Conservation (phyloP, 2,113 vertebrate genomes). For the Butorides virescens region DNA sequence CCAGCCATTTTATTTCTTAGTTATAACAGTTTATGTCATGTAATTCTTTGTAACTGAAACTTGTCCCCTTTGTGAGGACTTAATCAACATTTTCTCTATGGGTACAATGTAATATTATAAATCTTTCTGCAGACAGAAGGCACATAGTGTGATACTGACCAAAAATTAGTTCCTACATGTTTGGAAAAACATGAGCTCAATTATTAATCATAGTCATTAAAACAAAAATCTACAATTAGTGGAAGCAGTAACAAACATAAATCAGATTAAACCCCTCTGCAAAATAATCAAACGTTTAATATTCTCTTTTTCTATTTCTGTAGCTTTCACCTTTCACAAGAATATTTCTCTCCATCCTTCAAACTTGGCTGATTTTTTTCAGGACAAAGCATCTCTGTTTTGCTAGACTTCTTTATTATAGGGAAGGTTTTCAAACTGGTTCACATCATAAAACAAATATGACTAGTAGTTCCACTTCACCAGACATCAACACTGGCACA, state of each 20-base stretch:
- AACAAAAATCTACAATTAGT: conserved; percentile 49
- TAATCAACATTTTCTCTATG: conserved; percentile 1
- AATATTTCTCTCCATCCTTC: background rate
- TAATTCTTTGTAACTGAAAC: background rate
- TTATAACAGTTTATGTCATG: background rate
- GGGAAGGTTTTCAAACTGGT: background rate
- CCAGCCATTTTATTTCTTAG: background rate
- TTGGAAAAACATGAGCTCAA: conserved; percentile 4
- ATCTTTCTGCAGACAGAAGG: background rate
- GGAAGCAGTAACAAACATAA: conserved; percentile 35
- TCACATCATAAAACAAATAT: background rate
- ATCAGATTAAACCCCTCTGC: conserved; percentile 23
- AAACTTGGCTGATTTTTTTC: background rate
- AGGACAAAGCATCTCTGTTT: conserved; percentile 42
- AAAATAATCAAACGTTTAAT: conserved; percentile 22
- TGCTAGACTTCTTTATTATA: background rate
- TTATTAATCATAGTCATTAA: conserved; percentile 52
- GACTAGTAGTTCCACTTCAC: background rate
- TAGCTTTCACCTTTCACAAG: background rate
- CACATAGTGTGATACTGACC: conserved; percentile 8
- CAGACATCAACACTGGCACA: background rate
- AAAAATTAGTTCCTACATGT: conserved; percentile 20
- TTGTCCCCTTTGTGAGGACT: background rate
- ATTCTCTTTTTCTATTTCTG: conserved; percentile 1
- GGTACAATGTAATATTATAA: conserved; percentile 23